Conservation (phyloP, 2,797 vertebrate species). For the Delichon dasypus region DNA sequence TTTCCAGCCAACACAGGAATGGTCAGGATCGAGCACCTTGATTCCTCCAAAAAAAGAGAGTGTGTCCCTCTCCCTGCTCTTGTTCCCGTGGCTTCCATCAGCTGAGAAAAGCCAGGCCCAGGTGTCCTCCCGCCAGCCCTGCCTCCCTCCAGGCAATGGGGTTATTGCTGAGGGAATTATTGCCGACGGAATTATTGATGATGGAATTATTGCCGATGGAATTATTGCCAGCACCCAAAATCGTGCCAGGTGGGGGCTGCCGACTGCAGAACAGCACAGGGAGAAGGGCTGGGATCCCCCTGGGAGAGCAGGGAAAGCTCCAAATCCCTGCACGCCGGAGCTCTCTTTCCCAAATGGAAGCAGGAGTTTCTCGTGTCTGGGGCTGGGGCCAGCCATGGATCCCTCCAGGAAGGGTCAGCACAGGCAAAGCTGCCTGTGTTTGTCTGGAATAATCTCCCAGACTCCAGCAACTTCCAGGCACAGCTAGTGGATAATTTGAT, state of each 20-base stretch:
- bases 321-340: neutral
- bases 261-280: too few species aligned
- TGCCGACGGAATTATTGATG: rapidly evolving
- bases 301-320: neutral
- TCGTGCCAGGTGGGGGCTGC: too few species aligned
- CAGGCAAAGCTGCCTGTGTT: neutral
- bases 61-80: neutral
- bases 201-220: neutral
- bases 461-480: neutral
- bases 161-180: rapidly evolving
- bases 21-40: rapidly evolving
- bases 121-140: neutral
- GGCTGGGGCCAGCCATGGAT: rapidly evolving
- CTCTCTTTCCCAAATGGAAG: neutral
- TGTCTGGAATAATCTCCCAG: neutral
- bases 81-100: neutral
- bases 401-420: neutral
- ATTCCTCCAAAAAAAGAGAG: too few species aligned
- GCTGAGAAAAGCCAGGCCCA: neutral
- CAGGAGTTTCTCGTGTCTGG: rapidly evolving
- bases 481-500: neutral
- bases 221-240: too few species aligned
- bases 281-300: neutral
- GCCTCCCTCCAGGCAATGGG: rapidly evolving
- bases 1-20: rapidly evolving